Base-by-base conservation (phyloP, 2,888 invertebrate species). In the Agonopterix heracliana region DNA sequence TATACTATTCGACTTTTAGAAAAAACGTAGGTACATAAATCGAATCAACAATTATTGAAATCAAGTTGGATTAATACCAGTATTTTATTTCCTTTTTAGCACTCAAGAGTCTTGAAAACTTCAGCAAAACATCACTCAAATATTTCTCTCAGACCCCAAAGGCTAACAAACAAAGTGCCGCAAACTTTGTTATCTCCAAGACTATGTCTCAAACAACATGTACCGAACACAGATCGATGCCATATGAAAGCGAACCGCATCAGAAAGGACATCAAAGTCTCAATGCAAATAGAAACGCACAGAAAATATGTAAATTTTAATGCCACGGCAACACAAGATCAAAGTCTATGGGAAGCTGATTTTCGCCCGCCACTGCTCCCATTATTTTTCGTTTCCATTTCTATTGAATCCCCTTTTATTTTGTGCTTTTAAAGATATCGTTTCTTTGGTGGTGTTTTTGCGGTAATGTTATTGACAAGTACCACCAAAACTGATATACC, bases 301-400 rank as follows among this genome's bases (percentile, higher is more conserved):
- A 62, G 74, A 72, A 81, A 78, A 80, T 86, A 87, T 88, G 88
- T 86, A 85, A 87, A 88, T 88, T 81, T 71, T 80, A 82, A 84
- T 78, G 71, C 74, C 71, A 64, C 70, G 57, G 64, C 66, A 70
- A 12, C 65, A 63, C 58, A 61, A 81, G 81, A 87, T 87, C 86
- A 88, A 86, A 87, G 87, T 68, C 55, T 52, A 54, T 17, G 54
- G 50, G 62, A 50, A 60, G 61, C 56, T 71, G 75, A 74, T 76
- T 76, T 70, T 67, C 69, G 56, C 68, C 59, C 52, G 53, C 52
- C 63, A 63, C 63, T 44, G 56, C 63, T 56, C 55, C 55, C 68
- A 67, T 64, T 64, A 60, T 67, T 66, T 70, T 64, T 64, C 59
- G 60, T 60, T 66, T 61, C 47, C 49, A 55, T 57, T 63, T 48